These are phyloP conservation scores for Lamellibrachia luymesi DNA, from an alignment of 1,140 invertebrate genomes.

Conservation along the genomic window DNA sequence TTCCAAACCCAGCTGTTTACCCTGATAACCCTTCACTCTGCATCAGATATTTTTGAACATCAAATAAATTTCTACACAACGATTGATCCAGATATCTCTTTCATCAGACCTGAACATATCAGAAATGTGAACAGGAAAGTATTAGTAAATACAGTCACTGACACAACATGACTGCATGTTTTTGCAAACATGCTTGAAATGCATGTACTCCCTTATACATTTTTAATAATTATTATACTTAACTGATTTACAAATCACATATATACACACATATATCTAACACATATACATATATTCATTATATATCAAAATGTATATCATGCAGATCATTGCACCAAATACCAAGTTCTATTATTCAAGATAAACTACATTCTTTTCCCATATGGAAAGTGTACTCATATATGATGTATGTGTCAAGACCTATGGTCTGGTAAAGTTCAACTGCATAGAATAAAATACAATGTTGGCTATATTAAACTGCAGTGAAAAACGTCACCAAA, in stretches of 20 bases:
- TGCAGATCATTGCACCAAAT: neutral
- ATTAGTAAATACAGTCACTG: neutral
- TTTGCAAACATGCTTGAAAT: neutral
- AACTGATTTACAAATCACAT: slow-evolving; percentile 1
- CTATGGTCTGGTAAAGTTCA: neutral
- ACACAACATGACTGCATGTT: neutral
- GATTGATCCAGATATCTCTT: no score
- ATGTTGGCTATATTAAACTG: neutral
- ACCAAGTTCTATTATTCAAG: neutral
- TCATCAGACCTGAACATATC: neutral
- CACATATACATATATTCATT: neutral
- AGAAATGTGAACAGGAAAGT: neutral
- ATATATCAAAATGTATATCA: neutral
- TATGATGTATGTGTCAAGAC: neutral
- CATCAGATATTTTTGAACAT: no score
- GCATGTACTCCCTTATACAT: neutral
- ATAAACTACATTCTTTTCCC: neutral
- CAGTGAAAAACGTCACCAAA: neutral
- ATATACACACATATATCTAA: neutral
- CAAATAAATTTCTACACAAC: no score
- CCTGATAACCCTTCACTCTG: no score
- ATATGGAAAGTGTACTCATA: neutral
- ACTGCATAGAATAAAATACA: neutral
- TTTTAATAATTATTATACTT: neutral
- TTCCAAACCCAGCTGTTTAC: neutral